Conservation (phyloP, 2,113 vertebrate genomes). For the Elachura formosa region DNA sequence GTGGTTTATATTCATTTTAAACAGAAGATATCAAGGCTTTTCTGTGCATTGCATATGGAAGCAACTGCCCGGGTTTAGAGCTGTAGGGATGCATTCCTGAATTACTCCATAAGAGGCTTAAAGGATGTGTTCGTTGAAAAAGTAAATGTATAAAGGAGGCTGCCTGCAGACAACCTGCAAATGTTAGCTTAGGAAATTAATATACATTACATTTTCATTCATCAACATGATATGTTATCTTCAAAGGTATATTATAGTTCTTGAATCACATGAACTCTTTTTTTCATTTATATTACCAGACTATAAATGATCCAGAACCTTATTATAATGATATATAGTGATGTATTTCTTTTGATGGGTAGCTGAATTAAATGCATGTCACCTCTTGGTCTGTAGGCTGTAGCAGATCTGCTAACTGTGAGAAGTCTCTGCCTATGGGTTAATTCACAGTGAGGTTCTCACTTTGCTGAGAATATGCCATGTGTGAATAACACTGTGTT, state of each 20-base stretch:
- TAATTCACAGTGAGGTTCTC: conserved; percentile 26
- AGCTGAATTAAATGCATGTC: neutral
- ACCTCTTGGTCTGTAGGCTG: neutral
- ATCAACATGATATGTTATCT: neutral
- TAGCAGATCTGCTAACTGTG: neutral
- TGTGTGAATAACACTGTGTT: conserved; percentile 31
- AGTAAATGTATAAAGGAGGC: neutral
- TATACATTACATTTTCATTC: neutral
- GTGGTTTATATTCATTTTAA: neutral
- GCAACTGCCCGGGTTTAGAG: neutral
- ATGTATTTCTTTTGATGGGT: neutral
- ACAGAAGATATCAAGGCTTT: neutral
- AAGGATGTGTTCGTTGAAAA: neutral
- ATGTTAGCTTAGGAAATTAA: neutral
- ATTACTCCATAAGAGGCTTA: neutral
- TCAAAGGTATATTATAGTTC: neutral
- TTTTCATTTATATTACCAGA: neutral
- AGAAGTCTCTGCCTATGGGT: neutral
- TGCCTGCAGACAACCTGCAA: neutral
- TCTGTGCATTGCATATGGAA: neutral
- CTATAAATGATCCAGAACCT: neutral
- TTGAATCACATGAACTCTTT: neutral
- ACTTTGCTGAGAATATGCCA: conserved; percentile 13
- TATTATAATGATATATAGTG: neutral
- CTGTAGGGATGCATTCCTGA: neutral